Conservation (phyloP, 2,113 vertebrate genomes). For the Datnioides undecimradiatus region DNA sequence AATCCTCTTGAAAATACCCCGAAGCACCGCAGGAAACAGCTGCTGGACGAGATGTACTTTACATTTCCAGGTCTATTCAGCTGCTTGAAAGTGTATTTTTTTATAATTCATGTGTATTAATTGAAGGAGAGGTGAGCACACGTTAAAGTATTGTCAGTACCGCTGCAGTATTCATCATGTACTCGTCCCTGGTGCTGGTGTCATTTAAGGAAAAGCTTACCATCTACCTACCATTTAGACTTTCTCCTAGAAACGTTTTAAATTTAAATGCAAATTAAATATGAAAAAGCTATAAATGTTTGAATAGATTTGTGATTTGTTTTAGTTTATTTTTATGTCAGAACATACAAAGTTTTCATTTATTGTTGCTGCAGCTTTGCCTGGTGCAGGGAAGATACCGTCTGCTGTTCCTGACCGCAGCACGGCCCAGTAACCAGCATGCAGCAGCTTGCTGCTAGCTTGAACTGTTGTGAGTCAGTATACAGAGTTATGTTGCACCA, state of each 20-base stretch:
- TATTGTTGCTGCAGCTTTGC: background rate
- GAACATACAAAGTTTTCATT: background rate
- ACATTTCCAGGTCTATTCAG: background rate
- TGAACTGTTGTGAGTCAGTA: too few relatives aligned
- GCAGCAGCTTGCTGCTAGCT: too few relatives aligned
- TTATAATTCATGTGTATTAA: conserved; percentile 23
- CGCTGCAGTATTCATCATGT: background rate
- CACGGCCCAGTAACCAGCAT: too few relatives aligned
- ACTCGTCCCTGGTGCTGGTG: background rate
- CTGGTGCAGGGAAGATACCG: too few relatives aligned
- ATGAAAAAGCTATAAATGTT: background rate
- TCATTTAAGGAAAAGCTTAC: background rate
- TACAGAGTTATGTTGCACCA: too few relatives aligned
- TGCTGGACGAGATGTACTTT: background rate
- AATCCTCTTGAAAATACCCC: background rate
- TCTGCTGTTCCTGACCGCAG: too few relatives aligned
- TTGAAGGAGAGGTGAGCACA: background rate
- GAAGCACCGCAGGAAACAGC: background rate
- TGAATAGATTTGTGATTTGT: background rate
- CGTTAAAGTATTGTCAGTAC: background rate
- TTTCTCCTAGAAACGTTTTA: background rate
- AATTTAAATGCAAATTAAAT: background rate
- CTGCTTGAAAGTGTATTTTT: conserved; percentile 1
- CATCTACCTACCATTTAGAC: background rate
- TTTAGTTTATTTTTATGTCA: background rate